Evolutionary conservation across 2,888 invertebrate species (phyloP).

Genomic region (Crematogaster levior): DNA sequence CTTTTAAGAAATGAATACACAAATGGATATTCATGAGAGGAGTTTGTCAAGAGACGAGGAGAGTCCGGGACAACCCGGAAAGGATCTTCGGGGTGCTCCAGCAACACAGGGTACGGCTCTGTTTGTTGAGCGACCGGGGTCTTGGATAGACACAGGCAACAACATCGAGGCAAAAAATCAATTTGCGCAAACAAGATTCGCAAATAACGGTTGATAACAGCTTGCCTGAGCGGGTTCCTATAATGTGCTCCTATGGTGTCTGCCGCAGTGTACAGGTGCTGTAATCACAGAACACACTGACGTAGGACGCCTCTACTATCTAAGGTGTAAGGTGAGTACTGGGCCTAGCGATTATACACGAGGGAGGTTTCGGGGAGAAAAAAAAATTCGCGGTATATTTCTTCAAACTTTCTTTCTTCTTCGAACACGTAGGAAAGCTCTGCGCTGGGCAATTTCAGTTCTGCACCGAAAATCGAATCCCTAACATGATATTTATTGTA

Average conservation of each 20-base stretch:
- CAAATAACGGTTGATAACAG: constrained; percentile 85
- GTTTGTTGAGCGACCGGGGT: constrained; percentile 58
- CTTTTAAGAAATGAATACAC: neutral
- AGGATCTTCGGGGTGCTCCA: constrained; percentile 7
- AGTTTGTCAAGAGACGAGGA: neutral
- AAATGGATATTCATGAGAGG: neutral
- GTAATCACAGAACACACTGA: constrained; percentile 88
- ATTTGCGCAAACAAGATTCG: constrained; percentile 74
- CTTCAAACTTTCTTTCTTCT: neutral
- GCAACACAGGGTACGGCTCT: constrained; percentile 27
- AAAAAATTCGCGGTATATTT: neutral
- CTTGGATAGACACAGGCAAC: constrained; percentile 68
- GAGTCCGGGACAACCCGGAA: neutral
- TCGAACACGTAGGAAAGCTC: neutral
- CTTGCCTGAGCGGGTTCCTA: constrained; percentile 93
- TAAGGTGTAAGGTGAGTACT: constrained; percentile 53
- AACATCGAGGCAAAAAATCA: constrained; percentile 69
- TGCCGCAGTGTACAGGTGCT: constrained; percentile 89
- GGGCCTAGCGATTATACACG: neutral
- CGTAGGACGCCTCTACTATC: constrained; percentile 79
- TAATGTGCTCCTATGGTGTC: constrained; percentile 89
- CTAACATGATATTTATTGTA: neutral
- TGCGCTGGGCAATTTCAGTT: constrained; percentile 1
- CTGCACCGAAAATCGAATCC: neutral
- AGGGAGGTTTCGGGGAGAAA: neutral